Evolutionary conservation across 1,140 invertebrate species (phyloP).

Genomic region (Diplogasteroides magnus): DNA sequence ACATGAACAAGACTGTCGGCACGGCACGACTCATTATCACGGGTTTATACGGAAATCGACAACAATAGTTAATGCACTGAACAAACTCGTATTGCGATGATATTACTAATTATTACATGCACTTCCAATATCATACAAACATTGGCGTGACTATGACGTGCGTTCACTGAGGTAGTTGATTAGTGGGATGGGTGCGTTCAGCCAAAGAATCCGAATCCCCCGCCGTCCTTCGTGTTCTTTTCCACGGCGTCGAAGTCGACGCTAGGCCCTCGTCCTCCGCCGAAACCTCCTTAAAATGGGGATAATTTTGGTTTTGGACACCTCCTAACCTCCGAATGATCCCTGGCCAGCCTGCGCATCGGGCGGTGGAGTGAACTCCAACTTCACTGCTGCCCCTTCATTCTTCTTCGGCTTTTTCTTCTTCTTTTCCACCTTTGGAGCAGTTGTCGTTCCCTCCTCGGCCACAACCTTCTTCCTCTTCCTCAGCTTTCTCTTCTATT

Average conservation of each 20-base stretch:
- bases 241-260: background rate
- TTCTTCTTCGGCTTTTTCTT: background rate
- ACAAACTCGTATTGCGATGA: background rate
- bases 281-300: background rate
- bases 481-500: too few species aligned
- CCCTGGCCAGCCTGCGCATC: background rate
- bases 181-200: too few species aligned
- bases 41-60: background rate
- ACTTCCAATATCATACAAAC: background rate
- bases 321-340: background rate
- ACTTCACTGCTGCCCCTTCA: background rate
- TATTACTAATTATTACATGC: background rate
- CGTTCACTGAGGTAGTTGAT: background rate
- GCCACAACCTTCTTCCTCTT: too few species aligned
- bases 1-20: too few species aligned
- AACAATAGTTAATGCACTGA: background rate
- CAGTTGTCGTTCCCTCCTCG: too few species aligned
- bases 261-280: background rate
- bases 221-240: background rate
- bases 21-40: too few species aligned
- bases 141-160: background rate
- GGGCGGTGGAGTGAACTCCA: background rate
- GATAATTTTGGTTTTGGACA: background rate
- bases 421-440: background rate
- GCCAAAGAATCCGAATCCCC: background rate